Base-by-base conservation (phyloP, 2,888 invertebrate species). In the Caradrina clavipalpis region DNA sequence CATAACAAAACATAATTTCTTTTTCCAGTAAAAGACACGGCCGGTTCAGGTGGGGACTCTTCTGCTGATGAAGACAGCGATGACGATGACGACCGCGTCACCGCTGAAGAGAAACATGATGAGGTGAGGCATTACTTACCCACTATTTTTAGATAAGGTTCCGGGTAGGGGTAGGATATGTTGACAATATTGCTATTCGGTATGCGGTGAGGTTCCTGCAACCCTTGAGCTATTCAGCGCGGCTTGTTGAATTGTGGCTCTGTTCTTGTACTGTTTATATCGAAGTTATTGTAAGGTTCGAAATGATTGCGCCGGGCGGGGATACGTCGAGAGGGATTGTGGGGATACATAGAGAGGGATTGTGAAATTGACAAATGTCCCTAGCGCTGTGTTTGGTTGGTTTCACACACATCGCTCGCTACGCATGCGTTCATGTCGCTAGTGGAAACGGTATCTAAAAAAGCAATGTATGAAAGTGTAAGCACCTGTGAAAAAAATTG, bases 31-130 rank as follows among this genome's bases (percentile, higher is more conserved):
- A 94, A 94, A 87, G 91, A 91, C 68, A 79, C 85, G 19, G 91
- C 93, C 0, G 95, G 94, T 13, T 96, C 95, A 0, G 96, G 95
- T 17, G 97, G 97, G 42, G 97, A 98, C 85, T 97, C 98, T 61
- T 98, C 98, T 22, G 97, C 97, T 17, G 97, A 97, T 85, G 98
- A 98, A 80, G 97, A 97, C 92, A 97, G 97, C 72, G 98, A 97
- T 81, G 97, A 97, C 71, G 98, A 98, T 50, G 97, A 97, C 70
- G 97, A 97, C 73, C 96, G 96, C 80, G 94, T 93, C 81, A 94
- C 92, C 76, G 91, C 96, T 74, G 97, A 97, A 72, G 97, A 97
- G 87, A 96, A 97, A 85, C 97, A 97, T 81, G 97, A 97, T 91
- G 96, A 97, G 97, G 97, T 97, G 89, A 94, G 87, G 13, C 19